These are phyloP conservation scores for Parnassius glacialis DNA, from an alignment of 2,888 invertebrate genomes.

Conservation along the genomic window DNA sequence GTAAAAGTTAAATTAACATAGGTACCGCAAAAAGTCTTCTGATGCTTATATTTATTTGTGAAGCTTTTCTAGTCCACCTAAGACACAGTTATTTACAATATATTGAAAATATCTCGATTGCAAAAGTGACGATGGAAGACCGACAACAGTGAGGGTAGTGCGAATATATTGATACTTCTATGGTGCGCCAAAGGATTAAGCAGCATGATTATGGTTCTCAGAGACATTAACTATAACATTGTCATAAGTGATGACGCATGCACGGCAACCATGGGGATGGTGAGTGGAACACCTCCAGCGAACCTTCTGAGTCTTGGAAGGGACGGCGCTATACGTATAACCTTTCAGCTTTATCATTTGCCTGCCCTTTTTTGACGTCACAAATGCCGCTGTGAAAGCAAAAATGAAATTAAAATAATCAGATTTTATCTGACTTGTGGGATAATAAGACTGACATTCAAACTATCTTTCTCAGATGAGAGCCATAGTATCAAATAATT, in stretches of 20 bases:
- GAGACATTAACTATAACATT: constrained; percentile 26
- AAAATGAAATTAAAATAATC: no score
- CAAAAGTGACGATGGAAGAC: constrained; percentile 17
- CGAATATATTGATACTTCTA: constrained; percentile 28
- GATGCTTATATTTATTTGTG: background rate
- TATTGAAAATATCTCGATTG: constrained; percentile 8
- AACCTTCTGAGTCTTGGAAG: constrained; percentile 1
- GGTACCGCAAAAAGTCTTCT: no score
- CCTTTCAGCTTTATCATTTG: constrained; percentile 32
- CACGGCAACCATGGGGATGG: constrained; percentile 39
- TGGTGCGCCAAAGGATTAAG: background rate
- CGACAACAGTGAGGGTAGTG: constrained; percentile 34
- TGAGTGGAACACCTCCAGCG: constrained; percentile 29
- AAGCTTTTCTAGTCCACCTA: constrained; percentile 22
- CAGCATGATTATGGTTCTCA: constrained; percentile 29
- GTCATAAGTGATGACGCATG: constrained; percentile 37
- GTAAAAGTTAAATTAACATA: no score
- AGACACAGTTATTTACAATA: no score
- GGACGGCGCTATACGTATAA: constrained; percentile 32
- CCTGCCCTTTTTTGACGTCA: constrained; percentile 32
- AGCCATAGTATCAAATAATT: no score
- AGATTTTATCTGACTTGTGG: no score
- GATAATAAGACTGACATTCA: no score
- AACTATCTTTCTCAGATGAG: no score
- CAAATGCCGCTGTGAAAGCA: constrained; percentile 20